Percentiles rank a stretch among this genome's conserved stretches.
Conservation (phyloP, 2,888 invertebrate species). For the Ptilodon capucinus region DNA sequence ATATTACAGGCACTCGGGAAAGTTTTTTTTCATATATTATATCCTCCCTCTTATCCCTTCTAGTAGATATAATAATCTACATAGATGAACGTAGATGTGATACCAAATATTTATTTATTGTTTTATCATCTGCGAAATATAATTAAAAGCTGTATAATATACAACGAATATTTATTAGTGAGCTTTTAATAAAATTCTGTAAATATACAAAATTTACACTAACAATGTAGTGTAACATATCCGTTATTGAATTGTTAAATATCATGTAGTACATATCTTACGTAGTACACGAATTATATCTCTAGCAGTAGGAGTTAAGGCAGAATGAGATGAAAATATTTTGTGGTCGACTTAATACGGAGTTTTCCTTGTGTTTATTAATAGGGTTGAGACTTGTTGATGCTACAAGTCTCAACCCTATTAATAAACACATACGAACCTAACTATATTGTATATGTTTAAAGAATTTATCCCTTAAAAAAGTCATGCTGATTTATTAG, state of each 20-base stretch:
- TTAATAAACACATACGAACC: too few relatives aligned
- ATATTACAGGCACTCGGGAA: too few relatives aligned
- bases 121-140: constrained; percentile 1
- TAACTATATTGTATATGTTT: too few relatives aligned
- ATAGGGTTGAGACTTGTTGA: too few relatives aligned
- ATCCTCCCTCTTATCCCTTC: background rate
- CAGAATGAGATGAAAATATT: background rate
- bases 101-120: constrained; percentile 28
- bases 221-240: constrained; percentile 16
- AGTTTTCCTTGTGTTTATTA: too few relatives aligned
- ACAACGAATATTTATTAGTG: constrained; percentile 46
- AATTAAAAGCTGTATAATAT: constrained; percentile 5
- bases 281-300: background rate
- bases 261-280: constrained; percentile 3
- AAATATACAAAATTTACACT: constrained; percentile 7
- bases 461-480: too few relatives aligned
- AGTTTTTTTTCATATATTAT: too few relatives aligned
- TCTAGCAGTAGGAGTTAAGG: background rate
- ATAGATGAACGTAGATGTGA: constrained; percentile 28
- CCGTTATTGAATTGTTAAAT: constrained; percentile 1
- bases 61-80: background rate
- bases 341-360: too few relatives aligned
- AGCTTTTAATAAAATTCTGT: constrained; percentile 28
- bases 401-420: too few relatives aligned
- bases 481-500: too few relatives aligned